Base-by-base conservation (phyloP, 53 echinoderm and acorn worm genomes). In the Astropecten irregularis region DNA sequence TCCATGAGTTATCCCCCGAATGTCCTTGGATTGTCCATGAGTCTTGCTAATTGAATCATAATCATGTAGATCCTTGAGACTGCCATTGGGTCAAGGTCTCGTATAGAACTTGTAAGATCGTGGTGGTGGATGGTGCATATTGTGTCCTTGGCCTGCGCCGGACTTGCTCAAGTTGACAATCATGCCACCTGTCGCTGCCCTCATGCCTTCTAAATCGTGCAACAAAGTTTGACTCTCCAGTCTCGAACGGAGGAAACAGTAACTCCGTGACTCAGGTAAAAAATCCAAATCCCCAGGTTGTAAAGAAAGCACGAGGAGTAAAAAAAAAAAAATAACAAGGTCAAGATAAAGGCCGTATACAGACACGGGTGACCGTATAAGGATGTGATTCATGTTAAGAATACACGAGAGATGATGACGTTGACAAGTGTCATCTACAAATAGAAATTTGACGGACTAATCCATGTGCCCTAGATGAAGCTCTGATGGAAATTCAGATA, bases 171-270 rank as follows among this genome's bases (percentile, higher is more conserved):
- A 68, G 68, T 15, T 31, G 32, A 37, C 42, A 42, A 11, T 11
- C 42, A 64, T 25, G 21, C 29, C 57, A 62, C 61, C 63, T 79
- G 79, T 59, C 48, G 3, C 19, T 32, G 61, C 62, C 9, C 44
- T 79, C 46, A 16, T 18, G n/a, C 8, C n/a, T n/a, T 30, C 57
- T 9, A 20, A n/a, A 61, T 60, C 79, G 61, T 79, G 63, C 63
- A 79, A 63, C 2, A 79, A 47, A 44, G 39, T 62, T 36, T 79
- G 79, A 79, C 63, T 25, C 35, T 39, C 26, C 31, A 23, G 49
- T 13, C 21, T 30, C 31, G 40, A 19, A 32, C 56, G 61, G 48
- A 79, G 79, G 79, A 79, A 79, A 60, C 46, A 29, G 30, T 79
- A 62, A 79, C 60, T 79, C 79, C 60, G 48, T 60, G 60, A 47